A percentile compares a stretch with the other conserved stretches of the same genome.
Evolutionary conservation across 1,140 invertebrate species (phyloP).

Genomic region (Tetragnatha versicolor): DNA sequence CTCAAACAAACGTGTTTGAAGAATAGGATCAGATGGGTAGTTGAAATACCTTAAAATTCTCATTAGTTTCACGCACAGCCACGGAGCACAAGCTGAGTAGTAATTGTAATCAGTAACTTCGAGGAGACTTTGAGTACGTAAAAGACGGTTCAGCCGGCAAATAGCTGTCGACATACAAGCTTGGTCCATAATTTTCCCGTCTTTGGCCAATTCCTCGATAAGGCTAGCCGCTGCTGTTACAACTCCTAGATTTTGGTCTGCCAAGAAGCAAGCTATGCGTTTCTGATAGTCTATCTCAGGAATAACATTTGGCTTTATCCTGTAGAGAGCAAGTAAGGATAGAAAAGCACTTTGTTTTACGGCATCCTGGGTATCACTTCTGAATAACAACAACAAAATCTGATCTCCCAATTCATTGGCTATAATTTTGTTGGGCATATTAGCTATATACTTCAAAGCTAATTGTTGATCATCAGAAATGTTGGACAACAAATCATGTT

Average conservation of each 20-base stretch:
- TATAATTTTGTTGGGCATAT: conserved; percentile 99
- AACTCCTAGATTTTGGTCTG: conserved; percentile 92
- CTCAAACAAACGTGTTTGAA: conserved; percentile 87
- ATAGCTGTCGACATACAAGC: conserved; percentile 97
- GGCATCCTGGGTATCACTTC: conserved; percentile 98
- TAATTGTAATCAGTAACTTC: conserved; percentile 99
- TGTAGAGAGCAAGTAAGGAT: conserved; percentile 89
- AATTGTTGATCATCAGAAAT: conserved; percentile 99
- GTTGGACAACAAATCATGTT: conserved; percentile 98
- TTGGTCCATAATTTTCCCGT: conserved; percentile 98
- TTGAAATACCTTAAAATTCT: conserved; percentile 96
- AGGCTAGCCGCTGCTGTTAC: conserved; percentile 71
- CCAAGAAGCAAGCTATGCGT: conserved; percentile 95
- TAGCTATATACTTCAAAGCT: conserved; percentile 98
- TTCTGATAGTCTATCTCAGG: conserved; percentile 98
- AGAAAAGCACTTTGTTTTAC: conserved; percentile 99
- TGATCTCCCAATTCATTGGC: conserved; percentile 97
- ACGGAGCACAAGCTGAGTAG: conserved; percentile 99
- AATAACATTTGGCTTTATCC: conserved; percentile 91
- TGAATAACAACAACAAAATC: conserved; percentile 96
- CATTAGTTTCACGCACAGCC: conserved; percentile 97
- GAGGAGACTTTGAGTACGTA: conserved; percentile 95
- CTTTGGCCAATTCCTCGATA: conserved; percentile 97
- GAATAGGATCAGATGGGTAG: too few species aligned
- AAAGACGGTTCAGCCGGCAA: conserved; percentile 80